A percentile compares a stretch with the other conserved stretches of the same genome.
phyloP scores from a whole-genome alignment of 2,113 vertebrate genomes.

The Gallinago jamesoni region DNA sequence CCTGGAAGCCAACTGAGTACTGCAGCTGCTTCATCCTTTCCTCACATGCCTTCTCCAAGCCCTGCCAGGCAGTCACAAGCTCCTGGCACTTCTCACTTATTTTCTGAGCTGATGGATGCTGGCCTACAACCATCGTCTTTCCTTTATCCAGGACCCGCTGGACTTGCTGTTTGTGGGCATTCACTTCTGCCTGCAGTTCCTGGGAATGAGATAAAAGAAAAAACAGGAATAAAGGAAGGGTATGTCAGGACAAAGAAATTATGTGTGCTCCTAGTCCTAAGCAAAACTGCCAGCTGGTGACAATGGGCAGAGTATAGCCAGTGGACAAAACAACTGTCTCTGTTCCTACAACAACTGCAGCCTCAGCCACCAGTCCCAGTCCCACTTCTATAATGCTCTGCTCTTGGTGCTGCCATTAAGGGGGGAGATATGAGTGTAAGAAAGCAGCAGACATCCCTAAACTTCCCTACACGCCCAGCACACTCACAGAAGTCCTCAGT shows the following conservation, averaged over 20 bases:
- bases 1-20: constrained; percentile 77
- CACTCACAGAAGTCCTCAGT: background rate
- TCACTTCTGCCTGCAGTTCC: constrained; percentile 83
- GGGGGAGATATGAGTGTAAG: background rate
- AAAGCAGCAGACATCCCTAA: background rate
- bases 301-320: background rate
- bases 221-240: background rate
- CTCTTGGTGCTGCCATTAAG: background rate
- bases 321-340: background rate
- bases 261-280: background rate
- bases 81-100: constrained; percentile 76
- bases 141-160: constrained; percentile 79
- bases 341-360: background rate
- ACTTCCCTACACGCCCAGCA: background rate
- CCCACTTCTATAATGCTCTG: background rate
- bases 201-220: constrained; percentile 19
- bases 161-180: constrained; percentile 78
- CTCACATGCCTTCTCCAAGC: constrained; percentile 79
- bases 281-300: background rate
- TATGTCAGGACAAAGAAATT: background rate
- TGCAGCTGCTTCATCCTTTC: constrained; percentile 75
- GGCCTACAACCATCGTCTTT: constrained; percentile 53
- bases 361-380: background rate
- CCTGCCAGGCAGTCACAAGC: constrained; percentile 78
- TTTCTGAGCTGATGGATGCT: constrained; percentile 70